Percentiles rank a stretch among this genome's conserved stretches.
Conservation (phyloP, 2,113 vertebrate species). For the Deroptyus accipitrinus region DNA sequence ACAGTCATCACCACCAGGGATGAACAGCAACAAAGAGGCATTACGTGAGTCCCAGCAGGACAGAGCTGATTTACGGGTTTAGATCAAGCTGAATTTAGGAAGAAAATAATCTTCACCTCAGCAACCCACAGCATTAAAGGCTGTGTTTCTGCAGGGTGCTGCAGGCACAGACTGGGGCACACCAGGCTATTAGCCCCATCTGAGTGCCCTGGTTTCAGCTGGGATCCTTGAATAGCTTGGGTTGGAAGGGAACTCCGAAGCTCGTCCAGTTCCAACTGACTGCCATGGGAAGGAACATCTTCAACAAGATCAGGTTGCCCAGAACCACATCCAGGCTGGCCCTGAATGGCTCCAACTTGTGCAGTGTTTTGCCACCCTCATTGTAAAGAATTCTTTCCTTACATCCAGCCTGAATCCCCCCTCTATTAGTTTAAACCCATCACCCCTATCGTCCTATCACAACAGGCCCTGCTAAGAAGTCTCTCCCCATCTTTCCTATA, state of each 20-base stretch:
- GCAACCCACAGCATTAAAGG: rapidly evolving
- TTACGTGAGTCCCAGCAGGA: rapidly evolving
- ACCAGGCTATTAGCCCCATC: not conserved
- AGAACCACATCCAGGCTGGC: not conserved
- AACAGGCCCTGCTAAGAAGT: not conserved
- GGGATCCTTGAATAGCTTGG: not conserved
- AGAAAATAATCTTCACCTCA: not conserved
- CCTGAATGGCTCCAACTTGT: not conserved
- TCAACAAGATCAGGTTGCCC: not conserved
- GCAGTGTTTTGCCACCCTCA: not conserved
- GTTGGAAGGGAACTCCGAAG: not conserved
- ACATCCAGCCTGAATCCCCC: not conserved
- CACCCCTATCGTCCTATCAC: too few species aligned
- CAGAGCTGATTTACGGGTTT: rapidly evolving
- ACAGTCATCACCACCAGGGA: rapidly evolving
- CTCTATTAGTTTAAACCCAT: not conserved
- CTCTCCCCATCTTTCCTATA: not conserved
- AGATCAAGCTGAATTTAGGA: not conserved
- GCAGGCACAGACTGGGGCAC: not conserved
- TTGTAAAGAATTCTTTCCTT: not conserved
- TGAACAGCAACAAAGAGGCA: not conserved
- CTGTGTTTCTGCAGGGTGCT: not conserved
- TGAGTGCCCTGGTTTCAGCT: not conserved
- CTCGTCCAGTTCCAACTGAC: not conserved
- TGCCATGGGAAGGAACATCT: not conserved